These are phyloP conservation scores for Tetranychus piercei DNA, from an alignment of 2,888 invertebrate genomes.

Conservation along the genomic window DNA sequence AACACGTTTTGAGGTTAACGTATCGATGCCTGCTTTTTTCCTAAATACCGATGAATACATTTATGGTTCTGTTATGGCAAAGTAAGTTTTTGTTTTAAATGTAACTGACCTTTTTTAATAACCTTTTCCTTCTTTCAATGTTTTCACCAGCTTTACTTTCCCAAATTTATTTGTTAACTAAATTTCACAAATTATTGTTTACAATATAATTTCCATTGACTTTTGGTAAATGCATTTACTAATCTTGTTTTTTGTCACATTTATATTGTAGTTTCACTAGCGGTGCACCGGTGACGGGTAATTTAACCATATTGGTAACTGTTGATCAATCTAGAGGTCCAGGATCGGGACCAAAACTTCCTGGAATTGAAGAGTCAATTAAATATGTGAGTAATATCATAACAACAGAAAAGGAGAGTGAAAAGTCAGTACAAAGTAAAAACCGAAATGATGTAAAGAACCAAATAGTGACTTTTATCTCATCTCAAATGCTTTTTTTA, in stretches of 20 bases:
- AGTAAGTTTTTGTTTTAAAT: constrained; percentile 35
- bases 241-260: background rate
- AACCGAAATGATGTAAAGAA: too few relatives aligned
- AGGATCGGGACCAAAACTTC: background rate
- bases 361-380: constrained; percentile 8
- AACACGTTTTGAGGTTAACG: constrained; percentile 82
- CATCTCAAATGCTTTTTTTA: too few relatives aligned
- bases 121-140: background rate
- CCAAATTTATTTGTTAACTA: too few relatives aligned
- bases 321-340: constrained; percentile 19
- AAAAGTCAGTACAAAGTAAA: too few relatives aligned
- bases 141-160: too few relatives aligned
- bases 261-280: constrained; percentile 49
- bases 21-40: constrained; percentile 85
- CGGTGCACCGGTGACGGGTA: constrained; percentile 71
- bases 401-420: background rate
- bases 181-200: background rate
- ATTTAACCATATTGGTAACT: constrained; percentile 61
- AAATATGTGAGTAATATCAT: constrained; percentile 7
- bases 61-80: constrained; percentile 71
- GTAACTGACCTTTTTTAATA: background rate
- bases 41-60: constrained; percentile 66
- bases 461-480: too few relatives aligned
- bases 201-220: background rate
- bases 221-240: background rate